phyloP scores from a whole-genome alignment of 2,888 invertebrate species.

The Ptilodon capucinus region DNA sequence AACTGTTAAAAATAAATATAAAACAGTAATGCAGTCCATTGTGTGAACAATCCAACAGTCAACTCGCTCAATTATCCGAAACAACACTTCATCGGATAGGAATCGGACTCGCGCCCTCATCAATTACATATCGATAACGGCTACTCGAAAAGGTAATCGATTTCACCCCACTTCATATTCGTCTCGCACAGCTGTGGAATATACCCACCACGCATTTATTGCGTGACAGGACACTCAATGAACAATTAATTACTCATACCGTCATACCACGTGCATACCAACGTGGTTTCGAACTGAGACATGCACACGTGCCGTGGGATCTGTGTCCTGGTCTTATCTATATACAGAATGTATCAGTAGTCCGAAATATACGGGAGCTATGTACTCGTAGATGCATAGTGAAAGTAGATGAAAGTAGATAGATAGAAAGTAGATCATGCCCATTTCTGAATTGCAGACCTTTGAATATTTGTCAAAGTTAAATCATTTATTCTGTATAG shows the following conservation, averaged over 20 bases:
- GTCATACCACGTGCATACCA: not conserved
- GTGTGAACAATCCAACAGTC: no score
- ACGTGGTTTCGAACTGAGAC: not conserved
- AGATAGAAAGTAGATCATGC: no score
- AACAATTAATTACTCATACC: slow-evolving; percentile 2
- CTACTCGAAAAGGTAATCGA: not conserved
- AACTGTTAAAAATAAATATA: no score
- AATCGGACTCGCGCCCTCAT: not conserved
- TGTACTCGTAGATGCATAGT: no score
- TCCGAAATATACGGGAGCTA: no score
- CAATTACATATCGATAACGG: not conserved
- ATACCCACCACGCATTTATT: not conserved
- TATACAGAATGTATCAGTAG: no score
- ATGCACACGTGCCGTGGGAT: not conserved
- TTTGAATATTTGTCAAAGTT: no score
- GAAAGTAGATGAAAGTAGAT: no score
- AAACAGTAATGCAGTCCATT: no score
- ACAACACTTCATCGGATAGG: not conserved
- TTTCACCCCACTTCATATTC: not conserved
- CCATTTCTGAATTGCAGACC: no score
- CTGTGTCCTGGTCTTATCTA: not conserved
- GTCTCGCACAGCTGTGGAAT: not conserved
- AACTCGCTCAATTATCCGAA: not conserved
- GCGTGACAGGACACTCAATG: slow-evolving; percentile 6
- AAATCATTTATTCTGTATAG: no score